A percentile compares a stretch with the other conserved stretches of the same genome.
Evolutionary conservation across 2,797 vertebrate genomes (phyloP).

Genomic region (Lagocephalus sceleratus): DNA sequence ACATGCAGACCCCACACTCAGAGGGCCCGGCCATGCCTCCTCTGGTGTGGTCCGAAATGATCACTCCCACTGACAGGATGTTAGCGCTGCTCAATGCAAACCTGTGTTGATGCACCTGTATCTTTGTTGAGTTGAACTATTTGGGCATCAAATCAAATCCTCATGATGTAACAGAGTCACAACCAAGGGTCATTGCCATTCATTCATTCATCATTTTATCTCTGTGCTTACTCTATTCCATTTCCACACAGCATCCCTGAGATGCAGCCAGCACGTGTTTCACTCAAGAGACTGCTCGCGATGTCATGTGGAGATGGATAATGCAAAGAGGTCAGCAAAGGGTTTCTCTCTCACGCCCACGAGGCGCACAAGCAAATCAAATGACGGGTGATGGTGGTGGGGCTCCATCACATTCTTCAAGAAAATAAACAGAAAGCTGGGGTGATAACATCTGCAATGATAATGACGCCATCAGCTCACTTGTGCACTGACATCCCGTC

Average conservation of each 20-base stretch:
- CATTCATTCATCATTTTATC: too few species aligned
- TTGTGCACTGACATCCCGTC: constrained; percentile 4
- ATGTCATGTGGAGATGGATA: constrained; percentile 34
- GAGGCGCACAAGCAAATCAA: constrained; percentile 7
- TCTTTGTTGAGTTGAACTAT: too few species aligned
- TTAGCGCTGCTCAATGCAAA: too few species aligned
- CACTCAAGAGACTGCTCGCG: constrained; percentile 36
- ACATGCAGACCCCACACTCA: too few species aligned
- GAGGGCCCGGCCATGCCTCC: too few species aligned
- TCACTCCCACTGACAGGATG: too few species aligned
- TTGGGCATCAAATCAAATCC: too few species aligned
- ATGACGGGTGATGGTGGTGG: constrained; percentile 9
- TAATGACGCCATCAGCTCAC: constrained; percentile 21
- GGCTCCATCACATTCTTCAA: constrained; percentile 13
- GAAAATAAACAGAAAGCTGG: constrained; percentile 42
- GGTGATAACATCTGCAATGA: constrained; percentile 46
- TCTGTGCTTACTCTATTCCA: too few species aligned
- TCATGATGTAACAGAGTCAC: constrained; percentile 4
- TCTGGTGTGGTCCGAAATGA: too few species aligned
- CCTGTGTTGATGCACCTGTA: too few species aligned
- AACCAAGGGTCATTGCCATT: too few species aligned
- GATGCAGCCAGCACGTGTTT: constrained; percentile 13
- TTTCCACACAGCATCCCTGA: neutral
- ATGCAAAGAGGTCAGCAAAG: constrained; percentile 30
- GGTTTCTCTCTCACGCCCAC: constrained; percentile 16